These are phyloP conservation scores for Pardalotus punctatus DNA, from an alignment of 2,113 vertebrate genomes.

Conservation along the genomic window DNA sequence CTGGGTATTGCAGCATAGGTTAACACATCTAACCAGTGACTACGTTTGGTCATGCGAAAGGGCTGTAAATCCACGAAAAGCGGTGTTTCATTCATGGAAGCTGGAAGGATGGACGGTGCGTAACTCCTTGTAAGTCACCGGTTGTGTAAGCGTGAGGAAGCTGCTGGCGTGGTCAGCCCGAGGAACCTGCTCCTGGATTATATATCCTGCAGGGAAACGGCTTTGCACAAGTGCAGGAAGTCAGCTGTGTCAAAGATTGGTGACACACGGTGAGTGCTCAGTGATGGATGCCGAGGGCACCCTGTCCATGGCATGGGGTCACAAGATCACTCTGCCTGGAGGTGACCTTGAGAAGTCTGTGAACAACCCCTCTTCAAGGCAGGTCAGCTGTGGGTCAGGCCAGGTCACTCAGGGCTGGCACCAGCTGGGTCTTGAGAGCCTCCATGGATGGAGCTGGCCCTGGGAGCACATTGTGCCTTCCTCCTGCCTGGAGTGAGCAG, in stretches of 20 bases:
- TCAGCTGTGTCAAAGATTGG: neutral
- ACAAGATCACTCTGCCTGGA: neutral
- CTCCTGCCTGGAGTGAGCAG: neutral
- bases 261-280: neutral
- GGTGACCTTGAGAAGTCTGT: neutral
- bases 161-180: neutral
- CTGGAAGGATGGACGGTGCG: neutral
- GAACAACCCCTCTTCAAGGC: neutral
- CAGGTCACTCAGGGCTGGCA: neutral
- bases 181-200: neutral
- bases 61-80: neutral
- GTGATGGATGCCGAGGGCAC: neutral
- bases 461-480: neutral
- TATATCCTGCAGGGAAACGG: neutral
- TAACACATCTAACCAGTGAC: neutral
- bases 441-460: neutral
- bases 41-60: neutral
- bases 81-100: neutral
- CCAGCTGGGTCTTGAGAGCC: neutral
- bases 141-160: conserved; percentile 36
- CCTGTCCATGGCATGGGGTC: neutral
- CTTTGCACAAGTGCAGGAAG: neutral
- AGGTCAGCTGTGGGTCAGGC: neutral
- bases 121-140: neutral
- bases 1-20: neutral